Base-by-base conservation (phyloP, 2,113 vertebrate genomes). In the Capreolus pygargus region DNA sequence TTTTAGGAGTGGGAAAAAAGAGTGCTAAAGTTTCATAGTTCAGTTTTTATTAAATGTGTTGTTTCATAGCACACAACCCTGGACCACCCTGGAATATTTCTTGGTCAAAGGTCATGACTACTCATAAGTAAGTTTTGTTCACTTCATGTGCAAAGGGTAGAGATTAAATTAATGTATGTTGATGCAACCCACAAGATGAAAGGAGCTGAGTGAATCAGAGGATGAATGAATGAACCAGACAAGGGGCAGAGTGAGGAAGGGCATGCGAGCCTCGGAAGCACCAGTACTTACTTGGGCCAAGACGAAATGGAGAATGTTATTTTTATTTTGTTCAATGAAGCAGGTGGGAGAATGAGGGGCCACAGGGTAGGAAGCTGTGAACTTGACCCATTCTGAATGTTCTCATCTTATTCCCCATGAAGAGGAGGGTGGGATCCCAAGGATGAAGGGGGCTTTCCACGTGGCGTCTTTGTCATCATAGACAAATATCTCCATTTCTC, bases 261-360 rank as follows among this genome's bases (percentile, higher is more conserved):
- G 30, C 11, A 36, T 2, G 1, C 0, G 28, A 43, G 36, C 28
- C 30, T 60, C 23, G 2, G 54, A 11, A 23, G 16, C 33, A 27
- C 43, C 21, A 6, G 19, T 1, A 11, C 3, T 57, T 19, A 11
- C 3, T 57, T 19, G 84, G 47, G 36, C 57, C 36, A 16, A 78
- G 43, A 12, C 28, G 43, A 61, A 27, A 33, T 1, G 5, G 16
- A 76, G 55, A 45, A 6, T 28, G 1, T 19, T 58, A n/a, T 7
- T 89, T 50, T 28, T 28, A 13, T 60, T 55, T 39, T 55, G 61
- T 43, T 54, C 43, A 64, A 5, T 33, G 47, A 70, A 61, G 74
- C 54, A 45, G 13, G 47, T 45, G 10, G 67, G 7, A 89, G 30
- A 14, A 55, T 6, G 81, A 86, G 47, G 55, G 47, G 76, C 39